Percentiles rank a stretch among this genome's conserved stretches.
These are phyloP conservation scores for Onychomys leucogaster DNA, from an alignment of 2,797 vertebrate genomes.

Conservation along the genomic window DNA sequence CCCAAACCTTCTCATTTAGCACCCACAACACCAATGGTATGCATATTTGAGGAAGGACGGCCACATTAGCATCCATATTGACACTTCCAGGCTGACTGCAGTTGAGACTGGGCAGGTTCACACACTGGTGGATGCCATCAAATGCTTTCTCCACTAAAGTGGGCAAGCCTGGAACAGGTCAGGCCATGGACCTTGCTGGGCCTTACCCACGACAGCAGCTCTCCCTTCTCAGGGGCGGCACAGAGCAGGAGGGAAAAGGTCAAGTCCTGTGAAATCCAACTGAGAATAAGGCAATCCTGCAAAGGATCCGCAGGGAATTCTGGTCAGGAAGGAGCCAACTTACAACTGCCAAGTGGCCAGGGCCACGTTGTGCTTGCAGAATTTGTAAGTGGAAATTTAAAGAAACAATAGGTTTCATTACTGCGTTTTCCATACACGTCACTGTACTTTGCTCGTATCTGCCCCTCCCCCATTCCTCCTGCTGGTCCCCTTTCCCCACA, in stretches of 20 bases:
- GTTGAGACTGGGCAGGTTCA: neutral
- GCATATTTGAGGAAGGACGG: neutral
- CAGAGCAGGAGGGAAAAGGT: neutral
- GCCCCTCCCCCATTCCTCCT: neutral
- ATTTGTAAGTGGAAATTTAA: neutral
- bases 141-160: neutral
- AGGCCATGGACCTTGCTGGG: accelerated
- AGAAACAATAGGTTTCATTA: too few relatives aligned
- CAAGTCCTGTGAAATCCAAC: neutral
- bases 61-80: neutral
- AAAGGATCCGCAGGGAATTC: neutral
- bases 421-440: neutral
- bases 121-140: neutral
- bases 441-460: neutral
- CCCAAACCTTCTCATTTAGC: neutral
- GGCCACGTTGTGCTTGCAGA: neutral
- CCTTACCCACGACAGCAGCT: neutral
- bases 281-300: neutral
- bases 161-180: neutral
- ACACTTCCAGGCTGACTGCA: neutral
- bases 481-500: neutral
- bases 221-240: neutral
- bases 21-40: neutral
- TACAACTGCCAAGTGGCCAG: accelerated
- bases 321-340: neutral